Conservation (phyloP, 2,888 invertebrate genomes). For the Plebejus melissa region DNA sequence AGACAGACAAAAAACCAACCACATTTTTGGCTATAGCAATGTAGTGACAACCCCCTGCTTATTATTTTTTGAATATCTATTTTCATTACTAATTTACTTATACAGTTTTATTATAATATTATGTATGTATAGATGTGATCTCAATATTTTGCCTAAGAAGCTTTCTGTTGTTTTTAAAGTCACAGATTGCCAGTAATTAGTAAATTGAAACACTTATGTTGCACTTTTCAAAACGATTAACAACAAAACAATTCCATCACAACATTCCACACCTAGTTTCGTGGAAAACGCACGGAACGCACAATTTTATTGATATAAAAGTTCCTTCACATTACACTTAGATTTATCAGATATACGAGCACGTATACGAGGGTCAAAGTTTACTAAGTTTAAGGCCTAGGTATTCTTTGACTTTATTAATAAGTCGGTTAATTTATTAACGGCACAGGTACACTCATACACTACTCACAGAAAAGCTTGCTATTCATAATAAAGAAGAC, state of each 20-base stretch:
- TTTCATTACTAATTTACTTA: no score
- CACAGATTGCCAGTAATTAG: not conserved
- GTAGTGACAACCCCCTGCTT: no score
- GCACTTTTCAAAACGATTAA: not conserved
- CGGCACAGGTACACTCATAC: no score
- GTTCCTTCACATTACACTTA: not conserved
- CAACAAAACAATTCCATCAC: constrained; percentile 20
- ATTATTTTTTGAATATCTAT: no score
- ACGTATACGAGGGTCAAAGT: not conserved
- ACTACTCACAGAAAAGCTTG: no score
- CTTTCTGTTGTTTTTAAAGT: not conserved
- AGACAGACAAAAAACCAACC: no score
- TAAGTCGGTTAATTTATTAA: no score
- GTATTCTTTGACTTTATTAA: no score
- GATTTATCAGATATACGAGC: not conserved
- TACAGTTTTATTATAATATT: no score
- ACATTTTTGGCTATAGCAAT: no score
- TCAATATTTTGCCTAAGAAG: not conserved
- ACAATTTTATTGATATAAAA: constrained; percentile 22
- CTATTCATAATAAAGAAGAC: no score
- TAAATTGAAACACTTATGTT: not conserved
- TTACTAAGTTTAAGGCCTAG: no score
- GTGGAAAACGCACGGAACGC: constrained; percentile 20
- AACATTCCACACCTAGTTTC: constrained; percentile 28
- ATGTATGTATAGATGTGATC: not conserved